phyloP scores from a whole-genome alignment of 2,113 vertebrate species.

The Fukomys damarensis region DNA sequence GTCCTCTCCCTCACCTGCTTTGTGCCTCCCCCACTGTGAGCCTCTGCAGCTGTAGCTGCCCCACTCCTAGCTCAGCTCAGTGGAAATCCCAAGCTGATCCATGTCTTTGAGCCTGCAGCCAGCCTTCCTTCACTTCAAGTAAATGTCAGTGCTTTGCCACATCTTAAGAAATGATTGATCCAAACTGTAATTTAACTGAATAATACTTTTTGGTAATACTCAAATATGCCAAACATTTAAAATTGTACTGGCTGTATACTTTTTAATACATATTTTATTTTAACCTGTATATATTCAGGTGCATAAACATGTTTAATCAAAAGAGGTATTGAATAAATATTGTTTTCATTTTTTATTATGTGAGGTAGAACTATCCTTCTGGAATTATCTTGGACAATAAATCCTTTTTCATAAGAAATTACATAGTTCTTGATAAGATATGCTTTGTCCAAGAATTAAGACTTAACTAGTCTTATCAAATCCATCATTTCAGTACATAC shows the following conservation, averaged over 20 bases:
- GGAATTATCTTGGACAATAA: neutral
- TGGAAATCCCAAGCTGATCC: neutral
- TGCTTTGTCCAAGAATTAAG: neutral
- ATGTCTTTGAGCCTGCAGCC: neutral
- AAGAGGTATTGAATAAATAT: neutral
- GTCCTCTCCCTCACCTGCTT: neutral
- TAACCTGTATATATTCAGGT: constrained; percentile 12
- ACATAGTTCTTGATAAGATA: constrained; percentile 19
- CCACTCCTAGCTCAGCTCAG: neutral
- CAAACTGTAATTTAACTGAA: neutral
- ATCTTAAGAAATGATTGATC: neutral
- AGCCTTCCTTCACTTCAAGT: neutral
- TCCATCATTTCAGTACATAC: neutral
- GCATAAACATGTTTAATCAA: neutral
- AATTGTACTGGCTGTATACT: constrained; percentile 23
- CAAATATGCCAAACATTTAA: constrained; percentile 29
- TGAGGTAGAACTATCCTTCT: neutral
- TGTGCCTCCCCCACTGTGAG: neutral
- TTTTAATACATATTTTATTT: constrained; percentile 12
- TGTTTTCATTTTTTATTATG: constrained; percentile 1
- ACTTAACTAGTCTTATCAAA: constrained; percentile 17
- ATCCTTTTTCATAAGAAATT: constrained; percentile 16
- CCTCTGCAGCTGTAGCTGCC: neutral
- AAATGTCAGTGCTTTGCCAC: neutral
- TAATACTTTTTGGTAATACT: constrained; percentile 16